Conservation (phyloP, 2,888 invertebrate species). For the Campopleginae sp. region DNA sequence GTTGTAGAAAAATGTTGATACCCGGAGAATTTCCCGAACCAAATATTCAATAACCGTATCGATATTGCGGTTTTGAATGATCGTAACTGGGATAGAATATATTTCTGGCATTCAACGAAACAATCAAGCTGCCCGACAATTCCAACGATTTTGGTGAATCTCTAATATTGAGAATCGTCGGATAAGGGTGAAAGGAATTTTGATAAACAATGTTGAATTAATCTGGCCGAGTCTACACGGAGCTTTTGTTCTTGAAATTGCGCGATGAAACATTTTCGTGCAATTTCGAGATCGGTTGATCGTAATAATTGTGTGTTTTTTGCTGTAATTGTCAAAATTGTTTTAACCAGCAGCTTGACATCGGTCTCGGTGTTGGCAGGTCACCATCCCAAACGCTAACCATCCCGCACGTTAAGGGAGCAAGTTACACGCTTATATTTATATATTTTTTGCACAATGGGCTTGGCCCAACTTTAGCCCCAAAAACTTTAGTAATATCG, state of each 20-base stretch:
- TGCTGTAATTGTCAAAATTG: not conserved
- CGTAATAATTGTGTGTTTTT: not conserved
- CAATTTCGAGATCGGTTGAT: not conserved
- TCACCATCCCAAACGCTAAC: constrained; percentile 12
- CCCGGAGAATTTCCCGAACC: not conserved
- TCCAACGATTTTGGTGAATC: not conserved
- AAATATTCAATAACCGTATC: not conserved
- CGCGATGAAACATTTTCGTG: not conserved
- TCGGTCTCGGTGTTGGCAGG: not conserved
- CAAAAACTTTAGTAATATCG: constrained; percentile 70
- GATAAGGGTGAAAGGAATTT: not conserved
- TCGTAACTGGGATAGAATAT: not conserved
- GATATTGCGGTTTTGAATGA: not conserved
- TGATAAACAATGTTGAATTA: not conserved
- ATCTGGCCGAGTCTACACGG: not conserved
- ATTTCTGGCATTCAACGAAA: not conserved
- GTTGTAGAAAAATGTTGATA: not conserved
- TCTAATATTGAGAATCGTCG: not conserved
- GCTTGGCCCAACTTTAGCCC: constrained; percentile 61
- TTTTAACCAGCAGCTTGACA: constrained; percentile 21
- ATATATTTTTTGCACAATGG: constrained; percentile 21
- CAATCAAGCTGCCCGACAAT: not conserved
- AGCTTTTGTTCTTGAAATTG: not conserved
- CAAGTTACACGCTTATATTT: constrained; percentile 1
- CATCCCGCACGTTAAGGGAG: constrained; percentile 23